A percentile compares a stretch with the other conserved stretches of the same genome.
Evolutionary conservation across 30 jellyfish, hydroid and myxozoan species (phyloP).

Genomic region (Cassiopea andromeda): DNA sequence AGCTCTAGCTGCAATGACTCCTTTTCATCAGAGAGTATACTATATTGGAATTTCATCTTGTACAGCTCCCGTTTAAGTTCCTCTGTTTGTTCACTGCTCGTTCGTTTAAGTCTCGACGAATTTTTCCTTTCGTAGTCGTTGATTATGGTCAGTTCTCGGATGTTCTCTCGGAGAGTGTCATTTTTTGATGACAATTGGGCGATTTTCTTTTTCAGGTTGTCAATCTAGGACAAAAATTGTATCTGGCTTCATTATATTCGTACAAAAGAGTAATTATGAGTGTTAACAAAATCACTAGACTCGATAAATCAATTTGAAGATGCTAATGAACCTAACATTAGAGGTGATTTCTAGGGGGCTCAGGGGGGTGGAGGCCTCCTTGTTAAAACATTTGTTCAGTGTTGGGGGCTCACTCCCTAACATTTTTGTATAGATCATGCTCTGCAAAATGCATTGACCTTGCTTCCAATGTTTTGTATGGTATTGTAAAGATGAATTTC

Average conservation of each 20-base stretch:
- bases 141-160: conserved; percentile 76
- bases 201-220: conserved; percentile 27
- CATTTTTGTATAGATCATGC: no score
- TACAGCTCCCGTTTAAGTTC: conserved; percentile 62
- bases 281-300: neutral
- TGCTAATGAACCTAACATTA: no score
- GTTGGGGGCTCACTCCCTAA: no score
- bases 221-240: conserved; percentile 38
- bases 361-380: no score
- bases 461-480: no score
- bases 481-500: no score
- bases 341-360: no score
- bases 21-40: conserved; percentile 51
- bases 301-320: no score
- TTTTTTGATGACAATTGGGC: conserved; percentile 66
- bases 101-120: conserved; percentile 67
- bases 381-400: no score
- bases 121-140: conserved; percentile 79
- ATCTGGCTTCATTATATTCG: neutral
- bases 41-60: conserved; percentile 63
- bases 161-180: conserved; percentile 64
- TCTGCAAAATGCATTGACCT: no score
- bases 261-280: neutral
- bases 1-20: conserved; percentile 63
- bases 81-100: conserved; percentile 75